phyloP scores from a whole-genome alignment of 2,113 vertebrate genomes.

The Bettongia penicillata region DNA sequence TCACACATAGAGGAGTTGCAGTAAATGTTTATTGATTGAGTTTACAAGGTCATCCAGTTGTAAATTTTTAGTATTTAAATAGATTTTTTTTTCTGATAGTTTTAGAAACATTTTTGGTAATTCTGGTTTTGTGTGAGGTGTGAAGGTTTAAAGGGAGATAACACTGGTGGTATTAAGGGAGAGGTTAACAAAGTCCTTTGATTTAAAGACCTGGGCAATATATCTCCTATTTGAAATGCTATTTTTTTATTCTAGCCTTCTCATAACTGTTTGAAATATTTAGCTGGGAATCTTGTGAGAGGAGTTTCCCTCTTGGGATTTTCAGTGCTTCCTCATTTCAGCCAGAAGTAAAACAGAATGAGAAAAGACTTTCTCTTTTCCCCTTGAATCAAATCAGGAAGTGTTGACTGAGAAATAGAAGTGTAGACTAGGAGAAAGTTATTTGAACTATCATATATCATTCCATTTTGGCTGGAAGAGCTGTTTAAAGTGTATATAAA shows the following conservation, averaged over 20 bases:
- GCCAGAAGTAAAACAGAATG: constrained; percentile 42
- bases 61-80: constrained; percentile 55
- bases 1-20: constrained; percentile 8
- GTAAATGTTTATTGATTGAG: constrained; percentile 57
- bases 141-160: background rate
- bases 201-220: constrained; percentile 41
- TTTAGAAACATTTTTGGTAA: constrained; percentile 18
- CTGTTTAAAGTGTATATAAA: background rate
- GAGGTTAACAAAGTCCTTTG: background rate
- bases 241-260: constrained; percentile 4
- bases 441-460: background rate
- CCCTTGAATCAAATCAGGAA: constrained; percentile 55
- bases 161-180: background rate
- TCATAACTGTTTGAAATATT: constrained; percentile 67
- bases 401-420: constrained; percentile 26
- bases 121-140: background rate
- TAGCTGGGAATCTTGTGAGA: constrained; percentile 52
- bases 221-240: constrained; percentile 36
- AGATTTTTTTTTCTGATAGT: constrained; percentile 17
- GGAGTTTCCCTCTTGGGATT: constrained; percentile 33
- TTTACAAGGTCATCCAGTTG: constrained; percentile 58
- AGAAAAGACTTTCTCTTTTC: constrained; percentile 40
- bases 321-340: constrained; percentile 51
- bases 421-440: constrained; percentile 35
- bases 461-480: background rate